Evolutionary conservation across 2,888 invertebrate genomes (phyloP), one percentile per base, ranked within the genome.

Genomic region (Tipula lateralis): DNA sequence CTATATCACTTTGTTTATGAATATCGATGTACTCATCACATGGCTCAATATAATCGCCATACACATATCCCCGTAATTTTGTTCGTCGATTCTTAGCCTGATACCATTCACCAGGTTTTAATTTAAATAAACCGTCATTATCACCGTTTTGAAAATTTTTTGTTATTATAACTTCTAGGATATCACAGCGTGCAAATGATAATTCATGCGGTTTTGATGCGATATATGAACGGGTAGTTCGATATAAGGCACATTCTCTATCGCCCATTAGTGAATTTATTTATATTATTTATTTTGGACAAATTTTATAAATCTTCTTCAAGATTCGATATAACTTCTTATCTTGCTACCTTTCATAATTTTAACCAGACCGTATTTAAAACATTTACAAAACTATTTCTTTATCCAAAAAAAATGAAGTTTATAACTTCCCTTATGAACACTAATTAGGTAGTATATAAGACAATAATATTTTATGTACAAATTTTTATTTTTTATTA

Each of bases 161-260:
- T 30, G 29, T 16, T 30, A 32, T 83, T 83, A 16, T n/a, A 29
- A 83, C 29, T 30, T 83, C 83, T 30, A 83, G 13, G 16, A 83
- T 32, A 83, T 83, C 83, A 83, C 30, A 29, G 30, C 83, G 83
- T n/a, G 16, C 16, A 32, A n/a, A 83, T 7, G 83, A 83, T 83
- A 83, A 83, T 83, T 83, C 83, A 29, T 83, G 29, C 30, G 29
- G 29, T 83, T 83, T 29, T 13, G 29, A n/a, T 83, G 83, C 29
- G n/a, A 16, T 83, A 30, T 30, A 83, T n/a, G 83, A 83, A 30
- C 83, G 29, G 29, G 30, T 83, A 30, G 83, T 32, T 30, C 83
- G 16, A 32, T 16, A 83, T 29, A 30, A 30, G 83, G 32, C 30
- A 83, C 83, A 83, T 83, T 30, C 83, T 16, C 32, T 32, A n/a